Conservation (phyloP, 2,797 vertebrate genomes). For the Acanthurus lineatus region DNA sequence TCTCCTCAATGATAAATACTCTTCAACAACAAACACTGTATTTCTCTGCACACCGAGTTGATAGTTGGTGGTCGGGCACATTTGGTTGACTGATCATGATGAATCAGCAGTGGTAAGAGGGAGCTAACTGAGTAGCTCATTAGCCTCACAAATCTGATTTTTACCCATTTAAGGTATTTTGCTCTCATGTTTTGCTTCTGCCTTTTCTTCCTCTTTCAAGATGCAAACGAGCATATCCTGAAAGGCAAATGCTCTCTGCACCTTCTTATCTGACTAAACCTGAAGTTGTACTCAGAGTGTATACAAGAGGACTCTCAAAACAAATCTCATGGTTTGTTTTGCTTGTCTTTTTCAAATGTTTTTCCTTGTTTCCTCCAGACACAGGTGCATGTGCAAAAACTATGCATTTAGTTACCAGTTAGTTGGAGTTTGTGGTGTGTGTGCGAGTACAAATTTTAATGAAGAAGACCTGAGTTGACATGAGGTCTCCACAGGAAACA, state of each 20-base stretch:
- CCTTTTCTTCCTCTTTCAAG: constrained; percentile 6
- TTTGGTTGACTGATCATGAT: constrained; percentile 9
- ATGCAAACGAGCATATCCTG: background rate
- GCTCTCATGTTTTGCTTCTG: constrained; percentile 31
- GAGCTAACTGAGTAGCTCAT: constrained; percentile 22
- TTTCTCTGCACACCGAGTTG: constrained; percentile 17
- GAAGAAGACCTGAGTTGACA: constrained; percentile 1
- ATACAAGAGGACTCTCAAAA: background rate
- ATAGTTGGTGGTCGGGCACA: background rate
- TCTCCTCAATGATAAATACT: background rate
- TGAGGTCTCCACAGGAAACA: constrained; percentile 11
- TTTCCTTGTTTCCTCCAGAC: background rate
- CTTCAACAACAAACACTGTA: constrained; percentile 7
- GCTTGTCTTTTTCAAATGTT: background rate
- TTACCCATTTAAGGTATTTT: constrained; percentile 63
- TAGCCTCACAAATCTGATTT: constrained; percentile 20
- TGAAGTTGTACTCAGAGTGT: background rate
- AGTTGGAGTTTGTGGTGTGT: background rate
- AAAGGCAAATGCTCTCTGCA: background rate
- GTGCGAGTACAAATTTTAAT: constrained; percentile 3
- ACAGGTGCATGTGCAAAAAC: background rate
- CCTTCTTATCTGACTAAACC: constrained; percentile 7
- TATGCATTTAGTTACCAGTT: background rate
- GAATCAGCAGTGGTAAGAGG: background rate
- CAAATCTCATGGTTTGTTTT: background rate